Percentiles rank a stretch among this genome's conserved stretches.
Evolutionary conservation across 1,140 invertebrate genomes (phyloP).

Genomic region (Listronotus oregonensis): DNA sequence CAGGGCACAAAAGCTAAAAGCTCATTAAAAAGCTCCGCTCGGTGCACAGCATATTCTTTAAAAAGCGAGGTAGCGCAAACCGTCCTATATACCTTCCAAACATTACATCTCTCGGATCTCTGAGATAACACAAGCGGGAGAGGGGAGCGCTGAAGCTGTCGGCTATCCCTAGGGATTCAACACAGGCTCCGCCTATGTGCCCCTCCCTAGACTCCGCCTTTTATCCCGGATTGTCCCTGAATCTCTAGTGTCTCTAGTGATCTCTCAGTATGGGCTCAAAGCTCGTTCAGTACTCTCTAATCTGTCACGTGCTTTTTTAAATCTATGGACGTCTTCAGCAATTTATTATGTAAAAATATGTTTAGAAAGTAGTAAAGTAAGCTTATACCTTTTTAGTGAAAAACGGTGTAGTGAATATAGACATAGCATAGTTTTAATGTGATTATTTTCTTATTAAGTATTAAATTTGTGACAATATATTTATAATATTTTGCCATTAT

Average conservation of each 20-base stretch:
- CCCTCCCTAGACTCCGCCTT: slow-evolving; percentile 34
- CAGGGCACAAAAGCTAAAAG: slow-evolving; percentile 28
- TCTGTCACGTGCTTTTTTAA: slow-evolving; percentile 10
- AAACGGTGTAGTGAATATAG: too few species aligned
- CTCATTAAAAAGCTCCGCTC: slow-evolving; percentile 36
- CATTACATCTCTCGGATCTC: slow-evolving; percentile 29
- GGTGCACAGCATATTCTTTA: slow-evolving; percentile 16
- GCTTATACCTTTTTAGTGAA: too few species aligned
- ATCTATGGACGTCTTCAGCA: background rate
- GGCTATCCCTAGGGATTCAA: slow-evolving; percentile 35
- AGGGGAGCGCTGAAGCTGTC: slow-evolving; percentile 14
- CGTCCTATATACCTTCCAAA: slow-evolving; percentile 22
- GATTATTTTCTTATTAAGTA: too few species aligned
- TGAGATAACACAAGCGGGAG: slow-evolving; percentile 24
- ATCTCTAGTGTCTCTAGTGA: slow-evolving; percentile 37
- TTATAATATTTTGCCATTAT: too few species aligned
- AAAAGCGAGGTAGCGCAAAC: slow-evolving; percentile 2
- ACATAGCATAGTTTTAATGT: too few species aligned
- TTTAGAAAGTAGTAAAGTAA: too few species aligned
- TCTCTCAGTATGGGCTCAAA: slow-evolving; percentile 37
- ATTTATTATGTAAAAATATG: too few species aligned
- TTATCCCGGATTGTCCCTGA: slow-evolving; percentile 37
- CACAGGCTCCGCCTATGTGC: slow-evolving; percentile 23
- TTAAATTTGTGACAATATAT: too few species aligned
- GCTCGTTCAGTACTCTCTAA: slow-evolving; percentile 30